These are phyloP conservation scores for Tangara arthus DNA, from an alignment of 2,797 vertebrate species.

Conservation along the genomic window DNA sequence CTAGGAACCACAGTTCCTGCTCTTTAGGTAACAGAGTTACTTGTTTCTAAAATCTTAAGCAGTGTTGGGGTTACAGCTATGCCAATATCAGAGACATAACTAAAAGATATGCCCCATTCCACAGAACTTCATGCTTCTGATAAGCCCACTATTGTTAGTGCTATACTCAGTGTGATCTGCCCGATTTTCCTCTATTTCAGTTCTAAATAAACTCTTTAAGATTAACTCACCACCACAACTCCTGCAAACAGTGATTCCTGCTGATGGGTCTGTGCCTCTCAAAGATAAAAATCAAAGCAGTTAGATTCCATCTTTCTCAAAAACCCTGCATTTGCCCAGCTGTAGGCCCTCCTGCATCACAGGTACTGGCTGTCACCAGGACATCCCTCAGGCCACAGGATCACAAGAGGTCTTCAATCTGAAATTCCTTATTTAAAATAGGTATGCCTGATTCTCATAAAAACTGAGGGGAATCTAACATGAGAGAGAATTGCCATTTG, in stretches of 20 bases:
- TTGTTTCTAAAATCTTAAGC: neutral
- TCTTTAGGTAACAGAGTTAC: neutral
- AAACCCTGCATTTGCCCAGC: neutral
- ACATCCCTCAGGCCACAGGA: neutral
- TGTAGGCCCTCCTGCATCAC: neutral
- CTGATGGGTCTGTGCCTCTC: neutral
- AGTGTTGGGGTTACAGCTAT: neutral
- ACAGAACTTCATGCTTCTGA: neutral
- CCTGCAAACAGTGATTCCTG: neutral
- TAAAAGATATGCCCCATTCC: neutral
- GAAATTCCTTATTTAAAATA: neutral
- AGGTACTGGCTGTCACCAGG: neutral
- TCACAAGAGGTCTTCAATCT: neutral
- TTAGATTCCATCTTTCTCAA: neutral
- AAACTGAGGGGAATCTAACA: neutral
- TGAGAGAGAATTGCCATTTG: neutral
- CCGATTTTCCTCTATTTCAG: neutral
- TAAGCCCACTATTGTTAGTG: neutral
- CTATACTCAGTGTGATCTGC: neutral
- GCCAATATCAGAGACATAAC: neutral
- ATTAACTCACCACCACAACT: neutral
- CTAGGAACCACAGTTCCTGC: neutral
- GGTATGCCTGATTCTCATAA: neutral
- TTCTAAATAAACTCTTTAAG: neutral
- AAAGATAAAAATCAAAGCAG: neutral